Evolutionary conservation across 2,113 vertebrate genomes (phyloP), one percentile per base, ranked within the genome.

Genomic region (Sapajus apella): DNA sequence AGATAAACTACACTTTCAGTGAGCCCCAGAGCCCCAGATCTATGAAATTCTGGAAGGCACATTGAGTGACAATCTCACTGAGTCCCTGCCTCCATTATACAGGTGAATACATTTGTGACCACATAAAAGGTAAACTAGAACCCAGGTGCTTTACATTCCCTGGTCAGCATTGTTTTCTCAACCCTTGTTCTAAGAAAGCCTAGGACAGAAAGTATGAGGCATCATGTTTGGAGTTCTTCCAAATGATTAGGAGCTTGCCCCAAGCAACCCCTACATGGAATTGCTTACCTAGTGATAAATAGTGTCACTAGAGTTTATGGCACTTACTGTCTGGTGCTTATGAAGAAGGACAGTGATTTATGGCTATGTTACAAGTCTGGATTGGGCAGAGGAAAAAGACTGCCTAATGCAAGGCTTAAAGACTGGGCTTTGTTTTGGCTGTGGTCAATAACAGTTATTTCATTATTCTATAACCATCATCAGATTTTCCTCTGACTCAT

Each of bases 261-360:
- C 88, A 85, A 97, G 96, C 91, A 14, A 93, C 40, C 10, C 90
- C 97, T 97, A 98, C 98, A 98, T 97, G 98, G 97, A 98, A 93
- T 58, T 16, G 87, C 80, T 98, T 98, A 97, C 97, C 52, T 85
- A 97, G 97, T 98, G 98, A 98, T 99, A 97, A 98, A 99, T 98
- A 98, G 96, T 98, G 97, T 98, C 98, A 98, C 98, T 97, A 98
- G 97, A 70, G 97, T 85, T 97, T 81, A 20, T 92, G 96, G 98
- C 97, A 98, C 98, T 98, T 97, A 98, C 68, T 76, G 97, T 95
- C 97, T 97, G 91, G 96, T 98, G 98, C 98, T 99, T 98, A 98
- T 98, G 97, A 98, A 96, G 64, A 97, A 87, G 76, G 98, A 97
- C 94, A 98, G 96, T 98, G 98, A 98, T 98, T 98, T 98, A 98